phyloP scores from a whole-genome alignment of 2,797 vertebrate species.

The Sebastes hubbsi region DNA sequence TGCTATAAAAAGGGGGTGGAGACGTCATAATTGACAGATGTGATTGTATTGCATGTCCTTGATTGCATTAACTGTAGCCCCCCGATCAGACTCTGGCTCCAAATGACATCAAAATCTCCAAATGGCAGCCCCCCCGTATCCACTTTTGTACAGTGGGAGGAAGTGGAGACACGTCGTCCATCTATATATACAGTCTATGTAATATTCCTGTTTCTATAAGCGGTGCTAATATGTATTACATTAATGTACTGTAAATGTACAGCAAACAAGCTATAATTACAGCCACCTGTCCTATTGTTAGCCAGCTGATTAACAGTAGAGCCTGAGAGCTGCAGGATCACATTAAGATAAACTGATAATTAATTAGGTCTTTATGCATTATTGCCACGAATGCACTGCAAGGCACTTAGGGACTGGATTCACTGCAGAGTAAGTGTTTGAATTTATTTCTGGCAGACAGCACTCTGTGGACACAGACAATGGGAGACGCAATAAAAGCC shows the following conservation, averaged over 20 bases:
- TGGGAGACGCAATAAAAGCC: constrained; percentile 7
- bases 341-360: constrained; percentile 35
- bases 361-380: constrained; percentile 18
- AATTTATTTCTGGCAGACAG: constrained; percentile 4
- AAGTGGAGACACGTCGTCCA: too few relatives aligned
- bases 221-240: not conserved
- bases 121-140: too few relatives aligned
- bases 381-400: constrained; percentile 15
- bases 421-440: not conserved
- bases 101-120: too few relatives aligned
- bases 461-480: not conserved
- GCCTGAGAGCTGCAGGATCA: constrained; percentile 2
- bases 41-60: too few relatives aligned
- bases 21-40: too few relatives aligned
- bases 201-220: not conserved
- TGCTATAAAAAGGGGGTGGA: too few relatives aligned
- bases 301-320: constrained; percentile 4
- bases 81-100: too few relatives aligned
- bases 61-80: too few relatives aligned
- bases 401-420: not conserved
- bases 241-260: not conserved
- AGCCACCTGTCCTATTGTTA: not conserved
- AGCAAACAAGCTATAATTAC: not conserved
- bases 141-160: too few relatives aligned
- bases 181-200: too few relatives aligned